A percentile compares a stretch with the other conserved stretches of the same genome.
phyloP scores from a whole-genome alignment of 2,888 invertebrate genomes.

The Seladonia tumulorum region DNA sequence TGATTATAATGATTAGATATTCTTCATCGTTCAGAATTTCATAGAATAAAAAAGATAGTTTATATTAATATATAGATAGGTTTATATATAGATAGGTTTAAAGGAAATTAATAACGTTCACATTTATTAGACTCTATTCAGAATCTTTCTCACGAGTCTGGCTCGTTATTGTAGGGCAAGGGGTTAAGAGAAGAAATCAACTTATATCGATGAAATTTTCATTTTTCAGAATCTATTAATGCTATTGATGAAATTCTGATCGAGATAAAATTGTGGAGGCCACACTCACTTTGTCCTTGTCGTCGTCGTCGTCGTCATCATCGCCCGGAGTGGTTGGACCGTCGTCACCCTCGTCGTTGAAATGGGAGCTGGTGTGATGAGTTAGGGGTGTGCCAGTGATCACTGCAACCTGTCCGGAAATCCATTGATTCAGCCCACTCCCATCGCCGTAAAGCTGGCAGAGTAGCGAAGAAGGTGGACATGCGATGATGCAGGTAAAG shows the following conservation, averaged over 20 bases:
- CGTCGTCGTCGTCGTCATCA: conserved; percentile 94
- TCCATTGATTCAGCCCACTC: conserved; percentile 71
- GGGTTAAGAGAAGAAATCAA: no score
- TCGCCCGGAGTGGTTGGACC: conserved; percentile 80
- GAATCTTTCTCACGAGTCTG: no score
- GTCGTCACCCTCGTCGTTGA: conserved; percentile 78
- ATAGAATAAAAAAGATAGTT: no score
- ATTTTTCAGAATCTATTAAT: no score
- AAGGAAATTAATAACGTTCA: no score
- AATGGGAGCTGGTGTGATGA: conserved; percentile 75
- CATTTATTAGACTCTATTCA: no score
- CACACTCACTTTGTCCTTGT: conserved; percentile 92
- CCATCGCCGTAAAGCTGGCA: conserved; percentile 64
- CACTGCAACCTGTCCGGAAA: conserved; percentile 83
- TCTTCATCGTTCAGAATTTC: no score
- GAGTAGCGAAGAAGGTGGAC: conserved; percentile 61
- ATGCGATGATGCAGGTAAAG: conserved; percentile 67
- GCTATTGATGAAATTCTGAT: not conserved
- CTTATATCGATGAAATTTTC: no score
- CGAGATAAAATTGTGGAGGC: not conserved
- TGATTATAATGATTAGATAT: no score
- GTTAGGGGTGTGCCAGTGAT: conserved; percentile 82
- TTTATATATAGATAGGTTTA: no score
- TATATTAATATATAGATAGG: no score
- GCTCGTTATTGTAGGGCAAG: no score